These are phyloP conservation scores for Pseudanteris insignis DNA, from an alignment of 2,888 invertebrate species.

Conservation along the genomic window DNA sequence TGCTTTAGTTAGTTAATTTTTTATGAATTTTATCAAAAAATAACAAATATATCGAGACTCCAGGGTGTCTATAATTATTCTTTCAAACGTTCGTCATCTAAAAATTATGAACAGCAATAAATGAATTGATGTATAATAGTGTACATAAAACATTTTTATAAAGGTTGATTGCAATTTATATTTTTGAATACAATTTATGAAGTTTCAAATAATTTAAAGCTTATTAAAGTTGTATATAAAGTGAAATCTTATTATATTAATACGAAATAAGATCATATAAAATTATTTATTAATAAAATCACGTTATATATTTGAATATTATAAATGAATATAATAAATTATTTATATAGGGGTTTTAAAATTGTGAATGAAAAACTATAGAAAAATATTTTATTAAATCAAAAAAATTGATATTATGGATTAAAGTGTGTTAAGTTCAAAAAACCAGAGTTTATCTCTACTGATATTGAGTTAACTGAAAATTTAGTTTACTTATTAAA, in stretches of 20 bases:
- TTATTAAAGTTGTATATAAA: slow-evolving; percentile 5
- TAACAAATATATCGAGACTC: not conserved
- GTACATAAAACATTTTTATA: slow-evolving; percentile 9
- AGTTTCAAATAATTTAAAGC: slow-evolving; percentile 8
- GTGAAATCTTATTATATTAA: not conserved
- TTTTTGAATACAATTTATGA: not conserved
- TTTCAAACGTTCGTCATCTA: not conserved
- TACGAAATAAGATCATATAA: not conserved
- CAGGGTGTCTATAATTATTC: not conserved
- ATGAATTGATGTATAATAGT: slow-evolving; percentile 14
- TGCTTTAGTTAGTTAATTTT: too few relatives aligned
- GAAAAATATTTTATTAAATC: too few relatives aligned
- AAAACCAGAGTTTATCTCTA: too few relatives aligned
- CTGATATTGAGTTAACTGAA: too few relatives aligned
- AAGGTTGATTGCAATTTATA: too few relatives aligned
- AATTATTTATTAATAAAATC: not conserved
- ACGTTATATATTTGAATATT: not conserved
- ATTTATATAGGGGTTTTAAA: too few relatives aligned
- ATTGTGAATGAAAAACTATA: too few relatives aligned
- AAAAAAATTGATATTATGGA: too few relatives aligned
- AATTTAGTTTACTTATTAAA: not conserved
- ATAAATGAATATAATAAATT: not conserved
- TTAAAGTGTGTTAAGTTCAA: too few relatives aligned
- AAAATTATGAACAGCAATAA: not conserved
- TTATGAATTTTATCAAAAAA: not conserved